A percentile compares a stretch with the other conserved stretches of the same genome.
Conservation (phyloP, 2,113 vertebrate genomes). For the Hylia prasina region DNA sequence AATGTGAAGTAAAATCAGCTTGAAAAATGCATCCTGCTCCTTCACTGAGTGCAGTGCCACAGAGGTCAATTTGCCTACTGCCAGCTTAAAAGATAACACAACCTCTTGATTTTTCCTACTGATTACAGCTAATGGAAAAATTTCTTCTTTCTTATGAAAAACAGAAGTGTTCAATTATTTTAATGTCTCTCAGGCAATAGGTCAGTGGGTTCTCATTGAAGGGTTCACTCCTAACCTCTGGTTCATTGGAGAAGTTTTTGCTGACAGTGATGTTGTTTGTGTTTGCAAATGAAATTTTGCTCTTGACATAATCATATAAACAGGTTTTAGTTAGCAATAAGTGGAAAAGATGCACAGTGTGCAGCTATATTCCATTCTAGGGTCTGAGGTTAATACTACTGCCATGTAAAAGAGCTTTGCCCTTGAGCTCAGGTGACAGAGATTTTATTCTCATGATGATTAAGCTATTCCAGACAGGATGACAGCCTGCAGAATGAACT, state of each 20-base stretch:
- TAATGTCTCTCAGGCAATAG: not conserved
- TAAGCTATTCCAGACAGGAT: not conserved
- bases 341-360: not conserved
- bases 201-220: not conserved
- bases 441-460: not conserved
- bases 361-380: not conserved
- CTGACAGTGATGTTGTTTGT: fast-evolving
- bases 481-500: not conserved
- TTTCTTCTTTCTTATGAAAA: not conserved
- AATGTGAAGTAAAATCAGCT: not conserved
- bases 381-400: not conserved
- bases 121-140: not conserved
- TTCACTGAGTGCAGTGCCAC: not conserved
- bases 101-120: not conserved
- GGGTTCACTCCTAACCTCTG: not conserved
- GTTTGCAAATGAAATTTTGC: not conserved
- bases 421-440: not conserved
- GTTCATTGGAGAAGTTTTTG: not conserved
- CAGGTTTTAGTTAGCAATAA: not conserved
- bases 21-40: not conserved
- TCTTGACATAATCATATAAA: not conserved
- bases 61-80: not conserved
- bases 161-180: not conserved
- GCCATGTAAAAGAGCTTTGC: not conserved
- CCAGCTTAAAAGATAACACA: not conserved